Evolutionary conservation across 2,113 vertebrate species (phyloP), one percentile per base, ranked within the genome.

Genomic region (Gymnarchus niloticus): DNA sequence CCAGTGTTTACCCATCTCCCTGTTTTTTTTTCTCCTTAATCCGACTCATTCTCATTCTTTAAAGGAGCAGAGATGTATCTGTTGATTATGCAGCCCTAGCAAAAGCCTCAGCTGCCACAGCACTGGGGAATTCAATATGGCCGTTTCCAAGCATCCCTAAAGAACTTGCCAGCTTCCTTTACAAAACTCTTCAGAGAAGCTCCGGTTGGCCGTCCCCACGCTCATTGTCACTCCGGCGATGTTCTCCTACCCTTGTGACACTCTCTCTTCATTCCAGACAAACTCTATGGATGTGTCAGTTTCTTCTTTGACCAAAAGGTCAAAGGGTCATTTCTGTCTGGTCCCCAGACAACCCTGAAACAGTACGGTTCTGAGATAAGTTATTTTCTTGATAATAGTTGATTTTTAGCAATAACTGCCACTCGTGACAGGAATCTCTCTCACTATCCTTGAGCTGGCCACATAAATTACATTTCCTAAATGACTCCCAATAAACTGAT

Each of bases 81-180:
- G 80, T 80, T 85, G 84, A 85, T 85, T 85, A 85, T 57, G 84
- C 73, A 85, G 52, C 46, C 51, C 51, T n/a, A n/a, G n/a, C n/a
- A n/a, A n/a, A n/a, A n/a, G n/a, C n/a, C n/a, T n/a, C n/a, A 7
- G 6, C 23, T 78, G 76, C 10, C 44, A 78, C 76, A 12, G 46
- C 52, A 17, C 6, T 80, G 37, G 57, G 51, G 37, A 59, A 49
- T 14, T 65, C 81, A 56, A 12, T 8, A 21, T n/a, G 56, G 33
- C 77, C 49, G 69, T 12, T 46, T 48, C 56, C 51, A 57, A 48
- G 78, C n/a, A 41, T 81, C 37, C 73, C 52, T 33, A 19, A 23
- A 51, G 41, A 37, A 73, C 51, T 48, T 44, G 33, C 21, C 33
- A 69, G 41, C 78, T 9, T 81, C 3, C 14, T 25, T 37, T n/a